Evolutionary conservation across 2,113 vertebrate genomes (phyloP).

Genomic region (Megaptera novaeangliae): DNA sequence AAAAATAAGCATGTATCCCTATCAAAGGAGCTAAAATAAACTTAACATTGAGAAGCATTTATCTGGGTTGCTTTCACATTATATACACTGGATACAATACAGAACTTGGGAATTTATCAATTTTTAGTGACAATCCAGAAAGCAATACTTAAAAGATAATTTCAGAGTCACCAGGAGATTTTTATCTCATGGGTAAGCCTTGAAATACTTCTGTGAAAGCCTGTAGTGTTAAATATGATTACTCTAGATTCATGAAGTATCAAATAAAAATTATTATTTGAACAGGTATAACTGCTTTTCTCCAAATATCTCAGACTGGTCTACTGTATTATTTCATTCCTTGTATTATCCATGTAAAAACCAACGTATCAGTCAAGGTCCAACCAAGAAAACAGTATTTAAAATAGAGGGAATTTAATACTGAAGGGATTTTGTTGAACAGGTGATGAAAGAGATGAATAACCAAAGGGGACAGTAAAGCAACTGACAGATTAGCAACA

Average conservation of each 20-base stretch:
- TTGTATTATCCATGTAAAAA: neutral
- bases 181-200: neutral
- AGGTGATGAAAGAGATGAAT: neutral
- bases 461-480: neutral
- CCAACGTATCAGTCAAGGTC: neutral
- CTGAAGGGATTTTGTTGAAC: neutral
- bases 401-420: neutral
- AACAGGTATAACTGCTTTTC: neutral
- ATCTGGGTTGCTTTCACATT: neutral
- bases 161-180: conserved; percentile 21
- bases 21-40: neutral
- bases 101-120: neutral
- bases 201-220: neutral
- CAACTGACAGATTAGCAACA: neutral
- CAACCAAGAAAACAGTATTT: neutral
- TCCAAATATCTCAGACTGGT: neutral
- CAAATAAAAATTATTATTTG: conserved; percentile 18
- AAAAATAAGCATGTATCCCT: neutral
- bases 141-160: conserved; percentile 21
- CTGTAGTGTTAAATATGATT: conserved; percentile 18
- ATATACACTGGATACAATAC: neutral
- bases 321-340: neutral
- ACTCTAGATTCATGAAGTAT: neutral
- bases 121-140: neutral
- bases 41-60: neutral